phyloP scores from a whole-genome alignment of 2,888 invertebrate genomes.

The Drosophila infuscata region DNA sequence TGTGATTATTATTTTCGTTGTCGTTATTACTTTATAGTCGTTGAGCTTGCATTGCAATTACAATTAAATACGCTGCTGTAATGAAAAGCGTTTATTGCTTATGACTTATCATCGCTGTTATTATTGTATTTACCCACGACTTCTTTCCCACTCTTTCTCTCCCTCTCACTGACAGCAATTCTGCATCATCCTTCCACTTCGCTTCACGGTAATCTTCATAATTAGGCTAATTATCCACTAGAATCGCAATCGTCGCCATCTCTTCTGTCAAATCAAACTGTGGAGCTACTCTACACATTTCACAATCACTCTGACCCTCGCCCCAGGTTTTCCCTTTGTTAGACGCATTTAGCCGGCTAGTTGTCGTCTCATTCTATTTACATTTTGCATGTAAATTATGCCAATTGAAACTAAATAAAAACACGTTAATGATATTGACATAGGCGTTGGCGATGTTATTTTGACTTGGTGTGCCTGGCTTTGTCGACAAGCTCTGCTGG shows the following conservation, averaged over 20 bases:
- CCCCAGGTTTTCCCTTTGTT: neutral
- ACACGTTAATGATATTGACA: constrained; percentile 70
- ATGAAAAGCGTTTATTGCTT: constrained; percentile 65
- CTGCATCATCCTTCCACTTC: constrained; percentile 6
- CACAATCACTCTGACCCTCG: constrained; percentile 39
- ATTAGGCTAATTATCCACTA: constrained; percentile 76
- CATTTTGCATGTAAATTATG: constrained; percentile 76
- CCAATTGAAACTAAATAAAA: constrained; percentile 76
- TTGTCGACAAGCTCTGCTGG: constrained; percentile 25
- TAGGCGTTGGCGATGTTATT: constrained; percentile 58
- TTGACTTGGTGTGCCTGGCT: constrained; percentile 19
- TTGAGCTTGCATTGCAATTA: constrained; percentile 50
- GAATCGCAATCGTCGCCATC: constrained; percentile 43
- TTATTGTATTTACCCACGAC: constrained; percentile 50
- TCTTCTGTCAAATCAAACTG: constrained; percentile 72
- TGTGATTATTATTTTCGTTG: constrained; percentile 24
- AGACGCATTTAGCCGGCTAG: constrained; percentile 5
- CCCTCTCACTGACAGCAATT: neutral
- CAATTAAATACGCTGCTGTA: constrained; percentile 50
- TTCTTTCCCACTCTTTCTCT: neutral
- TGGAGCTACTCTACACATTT: constrained; percentile 66
- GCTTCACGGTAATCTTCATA: constrained; percentile 40
- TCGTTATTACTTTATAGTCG: constrained; percentile 17
- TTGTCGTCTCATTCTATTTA: constrained; percentile 64
- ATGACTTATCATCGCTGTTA: constrained; percentile 67